Conservation (phyloP, 2,888 invertebrate genomes). For the Geophilus truncorum region DNA sequence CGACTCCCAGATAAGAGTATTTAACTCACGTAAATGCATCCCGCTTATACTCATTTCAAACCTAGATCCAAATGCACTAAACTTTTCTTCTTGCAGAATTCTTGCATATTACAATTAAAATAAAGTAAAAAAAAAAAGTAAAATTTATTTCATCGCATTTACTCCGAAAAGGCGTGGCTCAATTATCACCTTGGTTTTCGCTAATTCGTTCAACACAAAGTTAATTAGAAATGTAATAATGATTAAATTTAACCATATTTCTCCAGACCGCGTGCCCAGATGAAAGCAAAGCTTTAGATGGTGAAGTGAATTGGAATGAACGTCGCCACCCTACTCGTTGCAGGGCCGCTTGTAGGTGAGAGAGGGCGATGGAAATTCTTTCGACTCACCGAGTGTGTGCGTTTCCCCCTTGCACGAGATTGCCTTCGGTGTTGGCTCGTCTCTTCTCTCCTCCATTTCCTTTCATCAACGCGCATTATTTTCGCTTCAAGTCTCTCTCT, state of each 20-base stretch:
- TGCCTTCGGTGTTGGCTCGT: constrained; percentile 13
- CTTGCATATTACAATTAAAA: neutral
- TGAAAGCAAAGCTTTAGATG: constrained; percentile 10
- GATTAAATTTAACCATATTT: constrained; percentile 14
- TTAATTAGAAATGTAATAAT: constrained; percentile 2
- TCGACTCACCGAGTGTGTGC: constrained; percentile 17
- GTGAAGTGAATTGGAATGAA: constrained; percentile 25
- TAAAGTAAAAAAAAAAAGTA: neutral
- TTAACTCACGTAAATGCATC: neutral
- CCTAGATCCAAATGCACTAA: neutral
- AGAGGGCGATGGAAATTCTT: constrained; percentile 27
- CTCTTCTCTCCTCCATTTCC: constrained; percentile 25
- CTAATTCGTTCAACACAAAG: constrained; percentile 3
- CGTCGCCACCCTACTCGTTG: neutral
- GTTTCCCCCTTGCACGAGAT: constrained; percentile 18
- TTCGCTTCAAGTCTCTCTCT: neutral
- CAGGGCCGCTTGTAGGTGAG: neutral
- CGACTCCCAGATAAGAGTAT: neutral
- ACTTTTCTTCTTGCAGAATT: neutral
- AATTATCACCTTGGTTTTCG: neutral
- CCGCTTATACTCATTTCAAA: neutral
- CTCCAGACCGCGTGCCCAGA: neutral
- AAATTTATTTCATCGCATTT: neutral
- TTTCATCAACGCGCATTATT: constrained; percentile 22
- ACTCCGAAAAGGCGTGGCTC: neutral